Evolutionary conservation across 1,140 invertebrate species (phyloP).

Genomic region (Camponotus vicinus): DNA sequence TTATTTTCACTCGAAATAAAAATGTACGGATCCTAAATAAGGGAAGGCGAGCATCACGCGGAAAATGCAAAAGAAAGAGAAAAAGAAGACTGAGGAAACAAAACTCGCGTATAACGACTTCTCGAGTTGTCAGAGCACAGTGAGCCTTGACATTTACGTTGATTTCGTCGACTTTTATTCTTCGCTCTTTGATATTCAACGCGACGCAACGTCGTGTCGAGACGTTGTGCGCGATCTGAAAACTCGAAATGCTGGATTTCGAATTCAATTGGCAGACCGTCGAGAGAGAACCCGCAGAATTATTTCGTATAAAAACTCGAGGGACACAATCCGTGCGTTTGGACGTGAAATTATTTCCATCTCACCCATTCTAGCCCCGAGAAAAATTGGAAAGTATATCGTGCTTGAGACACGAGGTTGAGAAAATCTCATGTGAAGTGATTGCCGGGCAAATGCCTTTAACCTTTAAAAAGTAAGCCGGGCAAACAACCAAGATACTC

Average conservation of each 20-base stretch:
- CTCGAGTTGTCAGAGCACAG: not conserved
- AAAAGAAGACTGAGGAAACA: not conserved
- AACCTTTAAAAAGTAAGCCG: slow-evolving; percentile 34
- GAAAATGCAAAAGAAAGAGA: not conserved
- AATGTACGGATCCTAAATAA: not conserved
- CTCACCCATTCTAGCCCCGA: not conserved
- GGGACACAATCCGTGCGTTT: not conserved
- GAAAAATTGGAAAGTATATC: slow-evolving; percentile 38
- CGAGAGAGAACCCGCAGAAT: slow-evolving; percentile 5
- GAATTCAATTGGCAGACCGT: slow-evolving; percentile 46
- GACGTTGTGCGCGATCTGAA: slow-evolving; percentile 9
- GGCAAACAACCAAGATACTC: not conserved
- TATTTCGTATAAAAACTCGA: slow-evolving; percentile 37
- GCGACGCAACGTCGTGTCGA: not conserved
- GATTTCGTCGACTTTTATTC: slow-evolving; percentile 8
- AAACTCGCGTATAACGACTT: slow-evolving; percentile 12
- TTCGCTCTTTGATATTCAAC: slow-evolving; percentile 37
- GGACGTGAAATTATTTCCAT: slow-evolving; percentile 35
- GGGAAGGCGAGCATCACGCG: not conserved
- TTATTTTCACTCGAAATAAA: not conserved
- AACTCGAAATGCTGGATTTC: slow-evolving; percentile 21
- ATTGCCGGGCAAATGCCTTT: slow-evolving; percentile 28
- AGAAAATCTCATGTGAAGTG: slow-evolving; percentile 3
- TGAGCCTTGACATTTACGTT: slow-evolving; percentile 26
- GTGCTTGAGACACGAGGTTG: not conserved